A percentile compares a stretch with the other conserved stretches of the same genome.
phyloP scores from a whole-genome alignment of 1,140 invertebrate genomes.

The Spodoptera frugiperda region DNA sequence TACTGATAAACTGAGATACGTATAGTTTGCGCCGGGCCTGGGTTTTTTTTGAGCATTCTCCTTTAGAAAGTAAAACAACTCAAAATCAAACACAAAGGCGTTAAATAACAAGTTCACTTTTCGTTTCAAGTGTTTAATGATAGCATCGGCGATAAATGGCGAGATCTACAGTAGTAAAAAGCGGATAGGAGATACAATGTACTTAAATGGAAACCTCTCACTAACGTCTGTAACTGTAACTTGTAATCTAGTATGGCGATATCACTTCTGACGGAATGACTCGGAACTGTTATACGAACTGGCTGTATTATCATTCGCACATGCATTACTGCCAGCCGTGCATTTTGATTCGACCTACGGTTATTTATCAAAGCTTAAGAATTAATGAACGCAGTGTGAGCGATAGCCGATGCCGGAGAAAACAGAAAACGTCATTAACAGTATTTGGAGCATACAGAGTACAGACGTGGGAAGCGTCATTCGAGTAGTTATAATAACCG shows the following conservation, averaged over 20 bases:
- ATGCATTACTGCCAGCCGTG: slow-evolving; percentile 26
- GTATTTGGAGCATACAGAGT: slow-evolving; percentile 78
- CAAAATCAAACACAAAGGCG: slow-evolving; percentile 56
- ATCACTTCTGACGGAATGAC: slow-evolving; percentile 58
- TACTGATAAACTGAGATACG: too few relatives aligned
- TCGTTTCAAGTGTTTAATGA: slow-evolving; percentile 69
- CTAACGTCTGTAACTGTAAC: slow-evolving; percentile 62
- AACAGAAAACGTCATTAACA: slow-evolving; percentile 67
- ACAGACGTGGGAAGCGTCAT: slow-evolving; percentile 77
- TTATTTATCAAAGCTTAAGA: slow-evolving; percentile 32
- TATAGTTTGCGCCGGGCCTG: too few relatives aligned
- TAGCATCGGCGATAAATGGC: slow-evolving; percentile 64
- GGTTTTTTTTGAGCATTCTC: too few relatives aligned
- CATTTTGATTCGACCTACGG: slow-evolving; percentile 44
- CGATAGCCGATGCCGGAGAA: slow-evolving; percentile 45
- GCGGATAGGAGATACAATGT: slow-evolving; percentile 56
- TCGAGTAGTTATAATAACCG: slow-evolving; percentile 68
- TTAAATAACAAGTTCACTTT: slow-evolving; percentile 72
- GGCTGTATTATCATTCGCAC: slow-evolving; percentile 44
- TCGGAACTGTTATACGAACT: slow-evolving; percentile 52
- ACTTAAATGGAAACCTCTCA: slow-evolving; percentile 70
- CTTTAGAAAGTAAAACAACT: slow-evolving; percentile 52
- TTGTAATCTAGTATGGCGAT: slow-evolving; percentile 51
- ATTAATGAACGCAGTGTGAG: slow-evolving; percentile 31
- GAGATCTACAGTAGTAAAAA: slow-evolving; percentile 64